Percentiles rank a stretch among this genome's conserved stretches.
phyloP scores from a whole-genome alignment of 2,888 invertebrate species.

The Drosophila mettleri region DNA sequence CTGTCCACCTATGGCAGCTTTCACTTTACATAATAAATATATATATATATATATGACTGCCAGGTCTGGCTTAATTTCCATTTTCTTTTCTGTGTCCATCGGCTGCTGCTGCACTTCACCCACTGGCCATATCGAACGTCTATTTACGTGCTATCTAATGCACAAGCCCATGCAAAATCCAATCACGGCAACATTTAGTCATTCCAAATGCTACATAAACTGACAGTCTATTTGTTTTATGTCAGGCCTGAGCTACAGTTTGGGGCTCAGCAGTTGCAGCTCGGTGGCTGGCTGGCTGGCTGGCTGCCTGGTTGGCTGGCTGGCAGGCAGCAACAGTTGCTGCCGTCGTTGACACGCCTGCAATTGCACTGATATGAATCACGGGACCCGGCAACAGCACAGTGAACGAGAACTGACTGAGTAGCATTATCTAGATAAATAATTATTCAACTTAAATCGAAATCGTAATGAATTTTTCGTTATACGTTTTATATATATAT shows the following conservation, averaged over 20 bases:
- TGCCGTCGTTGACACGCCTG: constrained; percentile 80
- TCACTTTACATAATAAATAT: background rate
- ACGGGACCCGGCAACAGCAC: constrained; percentile 39
- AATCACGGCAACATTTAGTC: constrained; percentile 74
- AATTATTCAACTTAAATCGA: constrained; percentile 81
- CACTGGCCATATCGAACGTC: constrained; percentile 25
- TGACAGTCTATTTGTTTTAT: constrained; percentile 78
- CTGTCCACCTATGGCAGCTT: background rate
- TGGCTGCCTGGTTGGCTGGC: constrained; percentile 44
- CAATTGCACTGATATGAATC: constrained; percentile 82
- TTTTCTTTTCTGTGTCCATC: constrained; percentile 8
- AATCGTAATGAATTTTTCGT: constrained; percentile 79
- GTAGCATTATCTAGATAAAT: constrained; percentile 80
- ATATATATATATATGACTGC: background rate
- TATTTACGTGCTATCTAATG: constrained; percentile 50
- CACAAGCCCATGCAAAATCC: constrained; percentile 56
- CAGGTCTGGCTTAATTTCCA: constrained; percentile 2
- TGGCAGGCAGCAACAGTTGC: constrained; percentile 38
- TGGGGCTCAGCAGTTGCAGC: constrained; percentile 39
- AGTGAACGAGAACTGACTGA: constrained; percentile 43
- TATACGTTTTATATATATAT: constrained; percentile 35
- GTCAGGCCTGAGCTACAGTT: constrained; percentile 63
- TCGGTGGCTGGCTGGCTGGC: constrained; percentile 34
- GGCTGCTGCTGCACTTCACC: constrained; percentile 22
- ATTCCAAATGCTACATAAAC: constrained; percentile 77